These are phyloP conservation scores for Lipophrys pholis DNA, from an alignment of 2,113 vertebrate genomes.

Conservation along the genomic window DNA sequence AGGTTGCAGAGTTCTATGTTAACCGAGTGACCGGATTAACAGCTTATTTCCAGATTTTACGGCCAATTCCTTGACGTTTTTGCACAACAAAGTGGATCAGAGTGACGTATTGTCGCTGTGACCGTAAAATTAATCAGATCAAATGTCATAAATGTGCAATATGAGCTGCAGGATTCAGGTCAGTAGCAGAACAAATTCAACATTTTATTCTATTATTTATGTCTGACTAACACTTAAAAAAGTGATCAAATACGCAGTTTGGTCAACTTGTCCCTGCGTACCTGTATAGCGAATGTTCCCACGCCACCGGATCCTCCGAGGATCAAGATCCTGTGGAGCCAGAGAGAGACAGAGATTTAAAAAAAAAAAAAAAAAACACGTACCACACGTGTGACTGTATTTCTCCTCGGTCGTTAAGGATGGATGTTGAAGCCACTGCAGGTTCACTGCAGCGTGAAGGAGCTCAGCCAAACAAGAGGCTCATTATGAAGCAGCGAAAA, in stretches of 20 bases:
- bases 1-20: no score
- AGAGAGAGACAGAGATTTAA: conserved; percentile 39
- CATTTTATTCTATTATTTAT: background rate
- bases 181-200: background rate
- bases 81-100: background rate
- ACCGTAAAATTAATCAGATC: conserved; percentile 22
- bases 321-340: conserved; percentile 87
- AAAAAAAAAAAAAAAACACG: background rate
- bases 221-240: background rate
- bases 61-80: no score
- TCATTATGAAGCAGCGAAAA: conserved; percentile 22
- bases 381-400: background rate
- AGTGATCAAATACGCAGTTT: background rate
- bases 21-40: no score
- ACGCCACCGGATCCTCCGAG: conserved; percentile 95
- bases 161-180: conserved; percentile 30
- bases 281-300: conserved; percentile 96
- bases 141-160: conserved; percentile 15
- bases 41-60: no score
- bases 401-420: conserved; percentile 14
- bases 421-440: conserved; percentile 1
- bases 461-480: background rate
- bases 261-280: conserved; percentile 50
- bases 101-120: no score
- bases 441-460: background rate